Percentiles rank a stretch among this genome's conserved stretches.
These are phyloP conservation scores for Neomonachus schauinslandi DNA, from an alignment of 2,113 vertebrate species.

Conservation along the genomic window DNA sequence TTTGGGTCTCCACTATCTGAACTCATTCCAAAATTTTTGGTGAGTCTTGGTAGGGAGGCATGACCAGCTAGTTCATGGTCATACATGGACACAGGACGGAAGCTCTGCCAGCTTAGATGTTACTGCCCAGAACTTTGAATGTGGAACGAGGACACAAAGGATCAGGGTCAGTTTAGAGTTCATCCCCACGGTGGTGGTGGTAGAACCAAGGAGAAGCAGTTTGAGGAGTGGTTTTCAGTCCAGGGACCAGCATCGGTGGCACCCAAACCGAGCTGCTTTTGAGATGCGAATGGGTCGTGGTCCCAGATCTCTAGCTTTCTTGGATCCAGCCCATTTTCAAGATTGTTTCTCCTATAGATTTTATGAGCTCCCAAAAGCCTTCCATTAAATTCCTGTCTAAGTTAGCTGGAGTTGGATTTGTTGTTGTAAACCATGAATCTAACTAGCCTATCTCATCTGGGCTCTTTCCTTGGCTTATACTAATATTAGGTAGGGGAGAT, in stretches of 20 bases:
- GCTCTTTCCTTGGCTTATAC: neutral
- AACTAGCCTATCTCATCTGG: neutral
- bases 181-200: neutral
- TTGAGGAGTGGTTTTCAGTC: neutral
- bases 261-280: neutral
- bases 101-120: neutral
- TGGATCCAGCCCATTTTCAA: neutral
- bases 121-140: neutral
- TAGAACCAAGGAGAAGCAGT: fast-evolving
- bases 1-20: neutral
- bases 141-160: neutral
- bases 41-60: neutral
- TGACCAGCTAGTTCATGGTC: neutral
- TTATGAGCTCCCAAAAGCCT: fast-evolving
- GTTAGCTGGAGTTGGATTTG: neutral
- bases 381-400: neutral
- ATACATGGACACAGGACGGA: neutral
- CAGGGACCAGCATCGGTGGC: neutral
- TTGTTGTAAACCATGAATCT: neutral
- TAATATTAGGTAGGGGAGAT: neutral
- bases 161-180: neutral
- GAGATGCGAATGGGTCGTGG: neutral
- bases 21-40: neutral
- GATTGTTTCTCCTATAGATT: neutral
- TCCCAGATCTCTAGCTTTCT: neutral